Percentiles rank a stretch among this genome's conserved stretches.
phyloP scores from a whole-genome alignment of 2,113 vertebrate genomes.

The Cyanistes caeruleus region DNA sequence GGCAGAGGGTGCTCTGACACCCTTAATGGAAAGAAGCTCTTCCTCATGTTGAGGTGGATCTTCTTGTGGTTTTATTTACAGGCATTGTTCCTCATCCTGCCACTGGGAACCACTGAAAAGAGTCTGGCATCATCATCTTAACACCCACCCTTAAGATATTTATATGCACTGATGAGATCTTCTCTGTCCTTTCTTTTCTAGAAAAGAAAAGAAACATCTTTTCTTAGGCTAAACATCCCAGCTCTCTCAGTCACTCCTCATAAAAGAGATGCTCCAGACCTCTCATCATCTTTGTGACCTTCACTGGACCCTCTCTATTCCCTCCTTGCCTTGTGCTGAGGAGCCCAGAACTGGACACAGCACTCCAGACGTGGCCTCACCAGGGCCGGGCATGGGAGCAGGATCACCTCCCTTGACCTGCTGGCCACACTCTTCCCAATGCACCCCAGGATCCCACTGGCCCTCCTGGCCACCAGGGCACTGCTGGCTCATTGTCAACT shows the following conservation, averaged over 20 bases:
- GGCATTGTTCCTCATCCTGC: neutral
- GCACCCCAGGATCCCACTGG: neutral
- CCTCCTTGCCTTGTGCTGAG: neutral
- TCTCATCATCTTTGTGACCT: neutral
- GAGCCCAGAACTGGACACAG: neutral
- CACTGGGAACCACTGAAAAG: neutral
- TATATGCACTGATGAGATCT: neutral
- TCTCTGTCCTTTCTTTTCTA: neutral
- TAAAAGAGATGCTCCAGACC: neutral
- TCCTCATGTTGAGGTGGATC: neutral
- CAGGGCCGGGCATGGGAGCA: rapidly evolving
- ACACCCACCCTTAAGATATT: neutral
- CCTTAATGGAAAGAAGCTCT: neutral
- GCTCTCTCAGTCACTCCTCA: rapidly evolving
- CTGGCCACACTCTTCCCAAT: neutral
- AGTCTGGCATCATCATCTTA: neutral
- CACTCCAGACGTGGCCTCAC: neutral
- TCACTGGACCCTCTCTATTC: rapidly evolving
- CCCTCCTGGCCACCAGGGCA: neutral
- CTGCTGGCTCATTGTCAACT: neutral
- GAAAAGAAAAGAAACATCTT: too few species aligned
- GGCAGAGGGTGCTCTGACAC: neutral
- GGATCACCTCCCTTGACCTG: neutral
- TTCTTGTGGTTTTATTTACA: neutral
- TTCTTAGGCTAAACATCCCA: neutral